Evolutionary conservation across 1,140 invertebrate genomes (phyloP).

Genomic region (Paralvinella palmiformis): DNA sequence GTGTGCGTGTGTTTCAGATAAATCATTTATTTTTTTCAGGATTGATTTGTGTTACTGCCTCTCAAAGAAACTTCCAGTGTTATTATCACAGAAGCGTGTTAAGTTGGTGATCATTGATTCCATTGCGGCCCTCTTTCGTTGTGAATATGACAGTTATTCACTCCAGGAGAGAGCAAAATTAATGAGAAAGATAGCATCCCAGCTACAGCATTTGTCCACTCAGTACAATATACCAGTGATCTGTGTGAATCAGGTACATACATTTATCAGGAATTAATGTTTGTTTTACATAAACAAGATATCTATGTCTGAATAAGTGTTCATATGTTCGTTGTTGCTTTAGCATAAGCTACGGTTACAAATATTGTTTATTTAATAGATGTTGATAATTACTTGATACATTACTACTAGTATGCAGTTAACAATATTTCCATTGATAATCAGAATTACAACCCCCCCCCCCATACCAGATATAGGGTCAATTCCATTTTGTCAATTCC

Average conservation of each 20-base stretch:
- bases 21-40: too few species aligned
- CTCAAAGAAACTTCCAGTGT: conserved; percentile 49
- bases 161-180: conserved; percentile 55
- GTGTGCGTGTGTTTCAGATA: too few species aligned
- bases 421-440: not conserved
- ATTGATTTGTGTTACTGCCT: conserved; percentile 58
- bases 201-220: conserved; percentile 56
- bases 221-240: conserved; percentile 58
- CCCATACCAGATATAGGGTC: too few species aligned
- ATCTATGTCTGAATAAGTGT: not conserved
- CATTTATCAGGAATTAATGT: not conserved
- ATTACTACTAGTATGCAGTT: not conserved
- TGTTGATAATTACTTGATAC: not conserved
- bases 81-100: conserved; percentile 54
- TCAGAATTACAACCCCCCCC: too few species aligned
- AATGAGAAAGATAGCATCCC: conserved; percentile 56
- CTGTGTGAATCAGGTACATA: conserved; percentile 66
- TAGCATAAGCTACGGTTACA: not conserved
- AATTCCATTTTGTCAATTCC: too few species aligned
- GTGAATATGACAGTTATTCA: conserved; percentile 53
- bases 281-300: not conserved
- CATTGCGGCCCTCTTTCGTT: conserved; percentile 65
- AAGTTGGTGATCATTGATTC: conserved; percentile 69
- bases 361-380: not conserved
- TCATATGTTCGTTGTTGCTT: not conserved